These are phyloP conservation scores for Platyscapa corneri DNA, from an alignment of 1,140 invertebrate genomes.

Conservation along the genomic window DNA sequence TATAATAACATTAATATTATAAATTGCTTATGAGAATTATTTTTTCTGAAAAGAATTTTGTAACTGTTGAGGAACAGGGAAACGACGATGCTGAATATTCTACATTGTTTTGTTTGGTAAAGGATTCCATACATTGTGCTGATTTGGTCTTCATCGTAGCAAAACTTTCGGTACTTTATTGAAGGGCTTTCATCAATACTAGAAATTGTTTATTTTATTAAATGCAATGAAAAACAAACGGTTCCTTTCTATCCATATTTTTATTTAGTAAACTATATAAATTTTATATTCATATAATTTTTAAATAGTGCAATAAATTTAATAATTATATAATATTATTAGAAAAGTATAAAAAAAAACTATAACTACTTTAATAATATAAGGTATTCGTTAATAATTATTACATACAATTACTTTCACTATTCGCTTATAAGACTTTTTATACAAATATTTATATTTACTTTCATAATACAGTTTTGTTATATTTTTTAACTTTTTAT, in stretches of 20 bases:
- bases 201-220: slow-evolving; percentile 36
- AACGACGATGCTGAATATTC: slow-evolving; percentile 35
- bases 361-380: no score
- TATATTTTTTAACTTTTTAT: no score
- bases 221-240: slow-evolving; percentile 26
- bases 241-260: not conserved
- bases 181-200: slow-evolving; percentile 43
- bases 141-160: slow-evolving; percentile 35
- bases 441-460: no score
- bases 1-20: no score
- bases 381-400: no score
- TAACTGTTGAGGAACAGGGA: not conserved
- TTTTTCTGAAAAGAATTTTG: slow-evolving; percentile 23
- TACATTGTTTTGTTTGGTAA: slow-evolving; percentile 27
- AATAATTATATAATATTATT: not conserved
- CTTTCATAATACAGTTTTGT: no score
- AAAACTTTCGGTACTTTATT: slow-evolving; percentile 38
- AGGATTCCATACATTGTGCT: slow-evolving; percentile 40
- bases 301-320: not conserved
- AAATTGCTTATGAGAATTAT: slow-evolving; percentile 33
- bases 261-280: not conserved
- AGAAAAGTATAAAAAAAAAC: not conserved
- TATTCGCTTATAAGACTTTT: no score
- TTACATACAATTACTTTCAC: no score
- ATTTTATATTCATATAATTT: not conserved